Evolutionary conservation across 2,113 vertebrate species (phyloP).

Genomic region (Gasterosteus nipponicus): DNA sequence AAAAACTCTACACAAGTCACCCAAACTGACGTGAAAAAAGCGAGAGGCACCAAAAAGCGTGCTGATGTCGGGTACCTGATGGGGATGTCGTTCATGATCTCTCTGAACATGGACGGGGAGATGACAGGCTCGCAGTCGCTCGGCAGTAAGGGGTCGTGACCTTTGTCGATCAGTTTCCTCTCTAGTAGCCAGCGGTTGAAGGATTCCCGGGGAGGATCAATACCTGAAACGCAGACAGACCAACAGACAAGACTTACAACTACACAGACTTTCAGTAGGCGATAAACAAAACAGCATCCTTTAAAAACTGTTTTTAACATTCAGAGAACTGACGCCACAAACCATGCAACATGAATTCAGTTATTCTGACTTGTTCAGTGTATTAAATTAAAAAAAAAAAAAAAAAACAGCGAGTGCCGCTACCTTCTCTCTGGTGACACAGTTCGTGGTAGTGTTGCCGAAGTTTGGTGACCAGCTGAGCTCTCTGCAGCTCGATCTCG

Average conservation of each 20-base stretch:
- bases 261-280: neutral
- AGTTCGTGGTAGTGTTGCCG: slow-evolving; percentile 96
- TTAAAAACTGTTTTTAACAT: too few species aligned
- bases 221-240: slow-evolving; percentile 79
- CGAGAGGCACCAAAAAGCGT: too few species aligned
- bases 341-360: too few species aligned
- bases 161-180: slow-evolving; percentile 95
- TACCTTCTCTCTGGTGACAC: slow-evolving; percentile 88
- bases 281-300: neutral
- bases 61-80: slow-evolving; percentile 83
- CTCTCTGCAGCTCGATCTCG: slow-evolving; percentile 93
- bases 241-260: neutral
- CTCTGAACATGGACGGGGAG: slow-evolving; percentile 98
- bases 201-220: slow-evolving; percentile 95
- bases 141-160: slow-evolving; percentile 90
- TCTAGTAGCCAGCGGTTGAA: slow-evolving; percentile 99
- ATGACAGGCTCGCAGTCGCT: slow-evolving; percentile 95
- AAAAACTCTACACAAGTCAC: too few species aligned
- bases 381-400: too few species aligned
- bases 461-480: slow-evolving; percentile 94
- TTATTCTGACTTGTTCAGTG: too few species aligned
- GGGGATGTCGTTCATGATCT: slow-evolving; percentile 99
- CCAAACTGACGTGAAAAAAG: too few species aligned
- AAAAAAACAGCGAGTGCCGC: too few species aligned
- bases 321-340: too few species aligned